A percentile compares a stretch with the other conserved stretches of the same genome.
phyloP scores from a whole-genome alignment of 2,113 vertebrate species.

The Peromyscus maniculatus region DNA sequence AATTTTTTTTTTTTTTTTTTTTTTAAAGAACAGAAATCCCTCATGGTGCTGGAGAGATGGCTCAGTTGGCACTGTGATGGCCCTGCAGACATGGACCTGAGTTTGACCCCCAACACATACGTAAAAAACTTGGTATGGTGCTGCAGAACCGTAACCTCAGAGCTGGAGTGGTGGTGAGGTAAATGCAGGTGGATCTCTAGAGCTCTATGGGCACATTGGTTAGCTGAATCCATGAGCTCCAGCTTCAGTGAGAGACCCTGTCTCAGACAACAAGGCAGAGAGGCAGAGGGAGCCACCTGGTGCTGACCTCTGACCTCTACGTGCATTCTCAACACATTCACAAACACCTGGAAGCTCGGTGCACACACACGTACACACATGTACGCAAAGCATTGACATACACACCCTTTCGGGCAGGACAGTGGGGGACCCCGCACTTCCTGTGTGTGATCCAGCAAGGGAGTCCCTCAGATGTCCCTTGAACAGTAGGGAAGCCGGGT shows the following conservation, averaged over 20 bases:
- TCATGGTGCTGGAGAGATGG: neutral
- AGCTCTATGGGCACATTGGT: neutral
- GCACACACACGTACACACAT: accelerated
- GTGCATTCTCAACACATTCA: neutral
- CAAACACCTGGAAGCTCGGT: too few relatives aligned
- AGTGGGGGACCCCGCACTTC: neutral
- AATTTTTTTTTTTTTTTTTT: neutral
- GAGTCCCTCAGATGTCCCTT: too few relatives aligned
- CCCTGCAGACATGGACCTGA: neutral
- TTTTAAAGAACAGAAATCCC: too few relatives aligned
- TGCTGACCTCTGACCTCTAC: neutral
- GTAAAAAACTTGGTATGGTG: neutral
- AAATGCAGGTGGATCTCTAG: neutral
- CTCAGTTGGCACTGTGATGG: neutral
- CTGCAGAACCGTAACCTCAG: neutral
- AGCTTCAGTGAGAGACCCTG: neutral
- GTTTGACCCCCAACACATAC: neutral
- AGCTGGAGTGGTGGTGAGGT: neutral
- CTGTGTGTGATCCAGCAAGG: neutral
- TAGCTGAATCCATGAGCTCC: neutral
- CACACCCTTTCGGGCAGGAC: neutral
- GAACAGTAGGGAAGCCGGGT: too few relatives aligned
- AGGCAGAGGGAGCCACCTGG: neutral
- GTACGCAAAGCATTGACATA: too few relatives aligned
- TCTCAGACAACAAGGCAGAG: too few relatives aligned